A percentile compares a stretch with the other conserved stretches of the same genome.
phyloP scores from a whole-genome alignment of 2,888 invertebrate genomes.

The Dascillus cervinus region DNA sequence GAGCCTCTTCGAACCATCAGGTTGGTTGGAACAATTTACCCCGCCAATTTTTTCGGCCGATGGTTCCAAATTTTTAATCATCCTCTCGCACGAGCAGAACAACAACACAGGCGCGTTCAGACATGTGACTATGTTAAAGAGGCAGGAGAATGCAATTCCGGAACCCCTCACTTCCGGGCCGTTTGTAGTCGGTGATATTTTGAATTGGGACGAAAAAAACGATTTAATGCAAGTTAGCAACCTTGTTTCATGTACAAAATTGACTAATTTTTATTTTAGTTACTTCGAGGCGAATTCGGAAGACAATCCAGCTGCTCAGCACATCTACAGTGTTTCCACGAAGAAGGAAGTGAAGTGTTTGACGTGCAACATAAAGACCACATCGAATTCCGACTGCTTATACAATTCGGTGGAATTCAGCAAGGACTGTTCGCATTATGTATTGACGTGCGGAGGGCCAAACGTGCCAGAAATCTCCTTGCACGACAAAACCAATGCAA shows the following conservation, averaged over 20 bases:
- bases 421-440: conserved; percentile 56
- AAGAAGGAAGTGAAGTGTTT: conserved; percentile 54
- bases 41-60: conserved; percentile 61
- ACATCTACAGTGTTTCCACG: conserved; percentile 66
- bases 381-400: conserved; percentile 49
- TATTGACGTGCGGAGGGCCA: conserved; percentile 78
- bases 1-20: conserved; percentile 44
- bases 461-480: conserved; percentile 67
- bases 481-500: conserved; percentile 45
- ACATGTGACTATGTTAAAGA: conserved; percentile 53
- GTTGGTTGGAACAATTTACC: conserved; percentile 75
- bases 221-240: conserved; percentile 56
- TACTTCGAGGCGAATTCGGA: conserved; percentile 80
- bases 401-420: conserved; percentile 66
- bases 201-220: conserved; percentile 61
- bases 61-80: conserved; percentile 63
- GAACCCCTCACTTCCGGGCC: conserved; percentile 52
- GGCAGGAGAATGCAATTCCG: conserved; percentile 36
- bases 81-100: conserved; percentile 61
- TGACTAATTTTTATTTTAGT: conserved; percentile 41
- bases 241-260: background rate
- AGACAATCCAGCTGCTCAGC: conserved; percentile 67
- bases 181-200: conserved; percentile 64
- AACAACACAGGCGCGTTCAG: conserved; percentile 52
- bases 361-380: conserved; percentile 58